Evolutionary conservation across 1,140 invertebrate species (phyloP), one percentile per base, ranked within the genome.

Genomic region (Anoplolepis gracilipes): DNA sequence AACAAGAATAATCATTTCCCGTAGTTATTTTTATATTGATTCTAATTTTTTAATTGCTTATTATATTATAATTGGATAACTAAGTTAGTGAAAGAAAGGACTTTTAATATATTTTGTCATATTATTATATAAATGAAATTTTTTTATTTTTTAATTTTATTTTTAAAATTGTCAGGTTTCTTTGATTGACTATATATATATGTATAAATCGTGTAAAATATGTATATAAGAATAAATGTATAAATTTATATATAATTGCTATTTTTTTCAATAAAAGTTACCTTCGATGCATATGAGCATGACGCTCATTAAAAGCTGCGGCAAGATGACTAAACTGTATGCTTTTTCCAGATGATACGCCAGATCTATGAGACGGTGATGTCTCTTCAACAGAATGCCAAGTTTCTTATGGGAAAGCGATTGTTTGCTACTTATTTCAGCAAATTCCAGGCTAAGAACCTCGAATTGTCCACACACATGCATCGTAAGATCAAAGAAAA

Each of bases 251-350:
- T n/a, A n/a, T n/a, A 10, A 57, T 30, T 69, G 2, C 11, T 2
- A 72, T 30, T 5, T 19, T 39, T 33, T 36, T 0, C 81, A 49
- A 53, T 62, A 70, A 81, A 59, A 55, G 10, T 22, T 86, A 93
- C 92, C 90, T 55, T 91, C 82, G 2, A 92, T 10, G 42, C 85
- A 87, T 10, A 90, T 57, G 2, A 89, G 33, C 4, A 84, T 61
- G 13, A 69, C 57, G 19, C 69, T 86, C 69, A 86, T 75, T 22
- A 84, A 59, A 42, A 86, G 46, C 28, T 75, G 78, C 11, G 62
- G 22, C 10, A 86, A 67, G 22, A 86, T 84, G 5, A 86, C 61
- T 11, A 64, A 1, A 55, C 42, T 86, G 22, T 84, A 84, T 42
- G 78, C 78, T 16, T 55, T 62, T 55, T 84, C 33, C 33, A 86